Base-by-base conservation (phyloP, 2,797 vertebrate species). In the Eleutherodactylus coqui region DNA sequence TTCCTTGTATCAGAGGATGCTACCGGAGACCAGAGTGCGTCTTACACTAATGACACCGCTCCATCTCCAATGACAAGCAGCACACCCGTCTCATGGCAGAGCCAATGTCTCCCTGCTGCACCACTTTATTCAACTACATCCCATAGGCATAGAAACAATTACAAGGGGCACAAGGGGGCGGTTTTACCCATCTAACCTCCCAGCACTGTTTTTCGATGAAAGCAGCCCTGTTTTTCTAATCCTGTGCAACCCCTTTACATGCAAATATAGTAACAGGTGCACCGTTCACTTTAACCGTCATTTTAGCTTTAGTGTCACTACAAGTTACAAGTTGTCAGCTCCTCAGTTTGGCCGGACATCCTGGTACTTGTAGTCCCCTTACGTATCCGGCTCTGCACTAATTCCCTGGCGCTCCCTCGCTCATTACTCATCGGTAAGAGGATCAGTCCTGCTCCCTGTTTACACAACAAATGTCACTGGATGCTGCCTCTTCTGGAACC, bases 401-500 rank as follows among this genome's bases (percentile, higher is more conserved):
- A 73, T 73, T 24, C 64, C 69, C 36, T 24, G n/a, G 55, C n/a
- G 55, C 60, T 53, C 10, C 9, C 55, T 27, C 58, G 4, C 60
- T n/a, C 32, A 16, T 78, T 16, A 43, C 55, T 41, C 60, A n/a
- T 19, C 27, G 77, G 47, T 80, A 67, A 49, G 60, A 49, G 58
- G 79, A 81, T 81, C 41, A 81, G 60, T 0, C 27, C 27, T 10
- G 73, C 43, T 75, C 27, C 27, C 41, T 36, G 43, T 81, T 36
- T 69, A 69, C 60, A 69, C 62, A 69, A 81, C 55, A 64, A 76
- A 21, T 78, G 76, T 78, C 34, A 58, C 76, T 41, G 51, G 36
- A 58, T 36, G 78, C 58, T 32, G 78, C 60, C 41, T 29, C 49
- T 58, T 83, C 81, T 83, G 36, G 81, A 83, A 83, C 17, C 13